Conservation (phyloP, 2,888 invertebrate genomes). For the Ecliptopera silaceata region DNA sequence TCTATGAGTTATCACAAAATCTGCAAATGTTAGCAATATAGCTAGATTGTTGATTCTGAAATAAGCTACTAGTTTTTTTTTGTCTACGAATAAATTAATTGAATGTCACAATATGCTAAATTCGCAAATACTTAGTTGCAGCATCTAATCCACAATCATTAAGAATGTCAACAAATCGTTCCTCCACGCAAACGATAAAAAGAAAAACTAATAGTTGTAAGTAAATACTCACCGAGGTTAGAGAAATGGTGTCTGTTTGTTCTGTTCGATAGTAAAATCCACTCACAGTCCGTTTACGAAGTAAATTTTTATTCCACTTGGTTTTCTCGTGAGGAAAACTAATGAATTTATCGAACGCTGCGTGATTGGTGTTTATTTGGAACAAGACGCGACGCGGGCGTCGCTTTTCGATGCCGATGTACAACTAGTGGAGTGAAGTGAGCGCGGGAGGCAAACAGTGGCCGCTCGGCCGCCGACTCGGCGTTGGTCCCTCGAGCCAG, state of each 20-base stretch:
- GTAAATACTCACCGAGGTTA: slow-evolving; percentile 54
- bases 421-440: slow-evolving; percentile 24
- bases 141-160: slow-evolving; percentile 44
- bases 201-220: slow-evolving; percentile 39
- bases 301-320: slow-evolving; percentile 64
- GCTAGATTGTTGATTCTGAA: not conserved
- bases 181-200: slow-evolving; percentile 39
- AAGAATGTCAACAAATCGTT: slow-evolving; percentile 61
- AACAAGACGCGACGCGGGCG: slow-evolving; percentile 23
- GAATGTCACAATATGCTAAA: slow-evolving; percentile 21
- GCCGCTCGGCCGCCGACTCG: slow-evolving; percentile 6
- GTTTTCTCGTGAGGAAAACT: slow-evolving; percentile 73
- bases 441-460: slow-evolving; percentile 4
- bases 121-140: slow-evolving; percentile 16
- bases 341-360: slow-evolving; percentile 59
- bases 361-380: slow-evolving; percentile 10
- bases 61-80: not conserved
- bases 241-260: slow-evolving; percentile 33
- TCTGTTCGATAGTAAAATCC: slow-evolving; percentile 45
- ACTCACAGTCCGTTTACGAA: slow-evolving; percentile 56
- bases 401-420: slow-evolving; percentile 15
- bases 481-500: slow-evolving; percentile 53
- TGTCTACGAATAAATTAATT: slow-evolving; percentile 4
- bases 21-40: not conserved
- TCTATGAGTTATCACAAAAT: no score